Evolutionary conservation across 1,140 invertebrate species (phyloP).

Genomic region (Drosophila grimshawi): DNA sequence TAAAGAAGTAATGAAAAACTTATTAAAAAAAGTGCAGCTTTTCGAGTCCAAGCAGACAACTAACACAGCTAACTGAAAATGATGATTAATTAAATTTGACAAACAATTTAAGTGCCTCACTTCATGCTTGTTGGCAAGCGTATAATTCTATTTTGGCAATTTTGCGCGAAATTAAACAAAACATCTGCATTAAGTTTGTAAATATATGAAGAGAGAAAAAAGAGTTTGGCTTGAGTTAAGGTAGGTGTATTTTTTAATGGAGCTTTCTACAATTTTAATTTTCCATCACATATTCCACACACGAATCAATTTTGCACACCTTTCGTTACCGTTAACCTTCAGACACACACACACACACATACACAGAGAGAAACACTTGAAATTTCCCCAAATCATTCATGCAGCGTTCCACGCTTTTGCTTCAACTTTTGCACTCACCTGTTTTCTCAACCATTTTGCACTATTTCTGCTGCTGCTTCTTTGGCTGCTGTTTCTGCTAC

Average conservation of each 20-base stretch:
- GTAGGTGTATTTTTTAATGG: background rate
- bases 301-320: constrained; percentile 42
- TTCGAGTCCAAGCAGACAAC: background rate
- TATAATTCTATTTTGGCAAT: background rate
- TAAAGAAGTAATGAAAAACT: too few relatives aligned
- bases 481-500: constrained; percentile 45
- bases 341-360: constrained; percentile 1
- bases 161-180: background rate
- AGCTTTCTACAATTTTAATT: constrained; percentile 8
- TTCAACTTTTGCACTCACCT: constrained; percentile 63
- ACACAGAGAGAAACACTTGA: constrained; percentile 4
- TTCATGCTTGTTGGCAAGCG: constrained; percentile 15
- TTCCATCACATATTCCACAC: constrained; percentile 1
- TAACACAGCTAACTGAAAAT: background rate
- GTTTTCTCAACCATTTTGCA: constrained; percentile 79
- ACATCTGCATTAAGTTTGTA: background rate
- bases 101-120: constrained; percentile 1
- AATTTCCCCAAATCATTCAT: constrained; percentile 4
- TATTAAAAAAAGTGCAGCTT: background rate
- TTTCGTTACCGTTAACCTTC: constrained; percentile 55
- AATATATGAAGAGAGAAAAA: too few relatives aligned
- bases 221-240: too few relatives aligned
- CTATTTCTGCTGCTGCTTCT: constrained; percentile 33
- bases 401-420: constrained; percentile 20
- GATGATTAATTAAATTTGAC: background rate